Evolutionary conservation across 2,888 invertebrate genomes (phyloP).

Genomic region (Cephus runcator): DNA sequence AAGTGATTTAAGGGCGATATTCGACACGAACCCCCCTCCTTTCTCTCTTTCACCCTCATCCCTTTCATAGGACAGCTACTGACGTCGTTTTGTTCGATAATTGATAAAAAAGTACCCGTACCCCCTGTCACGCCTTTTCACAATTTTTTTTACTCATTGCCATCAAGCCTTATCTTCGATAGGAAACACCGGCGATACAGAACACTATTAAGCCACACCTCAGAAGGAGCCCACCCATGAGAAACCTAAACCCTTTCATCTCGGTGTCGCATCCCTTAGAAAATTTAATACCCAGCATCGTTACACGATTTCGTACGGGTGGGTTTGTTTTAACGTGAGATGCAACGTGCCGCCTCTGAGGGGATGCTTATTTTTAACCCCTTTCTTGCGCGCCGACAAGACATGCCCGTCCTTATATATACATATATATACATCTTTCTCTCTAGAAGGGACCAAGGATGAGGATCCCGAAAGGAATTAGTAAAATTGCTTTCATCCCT

Average conservation of each 20-base stretch:
- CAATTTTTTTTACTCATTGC: not conserved
- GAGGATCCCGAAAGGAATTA: not conserved
- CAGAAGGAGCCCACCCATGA: conserved; percentile 35
- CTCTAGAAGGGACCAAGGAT: not conserved
- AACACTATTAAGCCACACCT: not conserved
- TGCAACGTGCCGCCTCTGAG: conserved; percentile 29
- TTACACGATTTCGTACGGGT: conserved; percentile 26
- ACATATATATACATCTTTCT: not conserved
- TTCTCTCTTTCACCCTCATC: not conserved
- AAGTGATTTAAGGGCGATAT: conserved; percentile 19
- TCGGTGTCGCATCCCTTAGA: conserved; percentile 27
- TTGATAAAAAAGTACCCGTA: not conserved
- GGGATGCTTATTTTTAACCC: conserved; percentile 30
- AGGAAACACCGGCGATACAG: not conserved
- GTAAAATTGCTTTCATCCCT: not conserved
- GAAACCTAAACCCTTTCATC: conserved; percentile 32
- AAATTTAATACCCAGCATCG: conserved; percentile 20
- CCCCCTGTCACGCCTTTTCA: not conserved
- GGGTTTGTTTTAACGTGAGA: conserved; percentile 32
- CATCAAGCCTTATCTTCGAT: not conserved
- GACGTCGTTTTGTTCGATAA: not conserved
- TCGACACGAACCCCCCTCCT: not conserved
- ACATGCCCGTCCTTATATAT: not conserved
- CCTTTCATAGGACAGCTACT: not conserved
- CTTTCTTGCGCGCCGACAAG: conserved; percentile 3